Evolutionary conservation across 2,888 invertebrate genomes (phyloP), one percentile per base, ranked within the genome.

Genomic region (Epinotia ramella): DNA sequence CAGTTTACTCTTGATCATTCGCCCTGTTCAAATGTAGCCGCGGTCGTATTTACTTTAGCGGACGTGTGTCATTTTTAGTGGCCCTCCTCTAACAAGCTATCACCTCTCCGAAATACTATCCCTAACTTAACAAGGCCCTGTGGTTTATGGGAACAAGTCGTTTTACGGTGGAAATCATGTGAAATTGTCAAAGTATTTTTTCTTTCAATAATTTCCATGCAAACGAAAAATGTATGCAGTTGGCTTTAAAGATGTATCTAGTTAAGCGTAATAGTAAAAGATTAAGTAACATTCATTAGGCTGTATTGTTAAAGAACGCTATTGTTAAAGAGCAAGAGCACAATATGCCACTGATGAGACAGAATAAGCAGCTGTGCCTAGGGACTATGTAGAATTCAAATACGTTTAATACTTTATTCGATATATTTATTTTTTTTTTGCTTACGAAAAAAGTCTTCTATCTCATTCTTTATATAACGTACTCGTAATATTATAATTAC

Each of bases 61-160:
- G 78, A 78, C 73, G 79, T 79, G 85, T 89, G 89, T 85, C 80
- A 89, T 81, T 86, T 89, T 88, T 88, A 82, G 85, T 83, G 80
- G 80, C 80, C 73, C 78, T 79, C 77, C 83, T 82, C 82, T 84
- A 87, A 84, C 81, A 81, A 80, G 80, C 79, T 80, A 77, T 80
- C 78, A 79, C 77, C 73, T 76, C 77, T 73, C 73, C 74, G 71
- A 80, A 77, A 78, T 70, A 65, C 74, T 76, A 78, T 75, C 72
- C 76, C 57, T 60, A 75, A 75, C 65, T 62, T 66, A 75, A 72
- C 76, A 73, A 72, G 68, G 24, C 57, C 63, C 44, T 57, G 72
- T 73, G 69, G 70, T 71, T 75, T 75, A 65, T 44, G 75, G 44
- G 75, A 75, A 75, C 24, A 66, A 65, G 60, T 1, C 13, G 49